Conservation (phyloP, 2,888 invertebrate species). For the Sminthurinus aureus region DNA sequence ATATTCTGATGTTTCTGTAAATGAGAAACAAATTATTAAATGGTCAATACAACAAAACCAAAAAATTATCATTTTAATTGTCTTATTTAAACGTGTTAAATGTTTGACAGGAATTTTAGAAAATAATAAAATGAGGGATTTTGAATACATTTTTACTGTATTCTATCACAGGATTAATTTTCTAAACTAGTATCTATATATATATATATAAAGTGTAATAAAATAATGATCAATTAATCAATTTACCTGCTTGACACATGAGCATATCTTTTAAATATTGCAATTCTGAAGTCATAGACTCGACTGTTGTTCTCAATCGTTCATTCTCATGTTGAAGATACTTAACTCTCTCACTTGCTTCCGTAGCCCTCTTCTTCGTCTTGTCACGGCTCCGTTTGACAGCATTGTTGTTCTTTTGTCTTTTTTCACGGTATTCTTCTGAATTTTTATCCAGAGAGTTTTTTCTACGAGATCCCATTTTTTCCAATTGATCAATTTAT, state of each 20-base stretch:
- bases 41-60: no score
- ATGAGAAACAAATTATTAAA: no score
- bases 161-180: no score
- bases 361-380: slow-evolving; percentile 58
- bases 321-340: slow-evolving; percentile 75
- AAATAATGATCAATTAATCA: no score
- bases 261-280: slow-evolving; percentile 82
- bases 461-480: slow-evolving; percentile 28
- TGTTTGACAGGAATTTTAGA: no score
- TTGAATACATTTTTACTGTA: no score
- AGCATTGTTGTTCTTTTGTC: slow-evolving; percentile 83
- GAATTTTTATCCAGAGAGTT: slow-evolving; percentile 59
- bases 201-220: no score
- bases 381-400: slow-evolving; percentile 84
- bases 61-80: no score
- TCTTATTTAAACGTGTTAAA: no score
- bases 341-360: slow-evolving; percentile 67
- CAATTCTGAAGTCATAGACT: slow-evolving; percentile 80
- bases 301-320: slow-evolving; percentile 80
- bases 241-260: slow-evolving; percentile 78
- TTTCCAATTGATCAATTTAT: background rate
- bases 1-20: slow-evolving; percentile 51
- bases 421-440: slow-evolving; percentile 76
- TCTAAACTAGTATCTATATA: no score
- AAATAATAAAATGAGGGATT: no score